These are phyloP conservation scores for Todus mexicanus DNA, from an alignment of 2,797 vertebrate species.

Conservation along the genomic window DNA sequence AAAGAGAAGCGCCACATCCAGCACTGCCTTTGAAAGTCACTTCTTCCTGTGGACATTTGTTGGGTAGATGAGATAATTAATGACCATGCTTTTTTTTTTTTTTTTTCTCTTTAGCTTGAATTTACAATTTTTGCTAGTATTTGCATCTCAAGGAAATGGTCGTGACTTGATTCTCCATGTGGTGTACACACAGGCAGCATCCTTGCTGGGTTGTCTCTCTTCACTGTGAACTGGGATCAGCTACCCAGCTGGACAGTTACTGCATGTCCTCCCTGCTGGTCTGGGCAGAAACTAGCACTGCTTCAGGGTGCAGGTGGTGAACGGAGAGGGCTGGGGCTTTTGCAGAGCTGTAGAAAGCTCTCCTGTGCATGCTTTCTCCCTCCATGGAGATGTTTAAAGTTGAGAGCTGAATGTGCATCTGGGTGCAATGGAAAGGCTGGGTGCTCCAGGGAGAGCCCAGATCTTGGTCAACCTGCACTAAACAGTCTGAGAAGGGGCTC, in stretches of 20 bases:
- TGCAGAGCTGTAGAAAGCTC: neutral
- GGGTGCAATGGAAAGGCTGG: neutral
- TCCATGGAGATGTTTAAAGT: neutral
- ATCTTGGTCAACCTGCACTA: neutral
- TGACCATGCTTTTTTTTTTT: too few species aligned
- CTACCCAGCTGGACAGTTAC: neutral
- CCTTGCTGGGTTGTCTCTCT: neutral
- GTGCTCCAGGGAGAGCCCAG: neutral
- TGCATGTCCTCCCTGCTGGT: fast-evolving
- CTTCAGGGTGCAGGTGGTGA: neutral
- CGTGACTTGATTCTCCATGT: neutral
- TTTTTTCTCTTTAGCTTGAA: neutral
- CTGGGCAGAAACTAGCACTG: neutral
- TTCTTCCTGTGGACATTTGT: neutral
- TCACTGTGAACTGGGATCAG: neutral
- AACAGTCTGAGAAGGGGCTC: neutral
- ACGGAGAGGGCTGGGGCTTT: neutral
- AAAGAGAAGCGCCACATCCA: neutral
- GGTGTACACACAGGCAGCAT: neutral
- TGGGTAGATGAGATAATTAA: neutral
- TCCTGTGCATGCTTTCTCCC: neutral
- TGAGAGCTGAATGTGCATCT: neutral
- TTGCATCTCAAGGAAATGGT: neutral
- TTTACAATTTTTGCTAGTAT: neutral
- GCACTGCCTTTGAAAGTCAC: neutral